Percentiles rank a stretch among this genome's conserved stretches.
Conservation (phyloP, 2,797 vertebrate genomes). For the Sciaenops ocellatus region DNA sequence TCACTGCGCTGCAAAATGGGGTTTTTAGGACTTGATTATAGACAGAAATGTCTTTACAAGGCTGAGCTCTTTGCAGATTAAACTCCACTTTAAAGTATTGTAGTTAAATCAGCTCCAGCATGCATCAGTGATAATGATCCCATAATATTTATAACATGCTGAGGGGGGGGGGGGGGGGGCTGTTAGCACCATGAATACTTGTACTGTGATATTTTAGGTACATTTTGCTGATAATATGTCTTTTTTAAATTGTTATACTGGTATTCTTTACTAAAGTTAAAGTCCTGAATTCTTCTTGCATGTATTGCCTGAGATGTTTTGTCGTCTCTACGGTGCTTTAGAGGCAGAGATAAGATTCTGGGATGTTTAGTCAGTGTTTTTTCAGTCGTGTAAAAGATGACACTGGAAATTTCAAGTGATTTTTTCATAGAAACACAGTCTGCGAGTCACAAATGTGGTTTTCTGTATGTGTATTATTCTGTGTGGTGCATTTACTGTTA, state of each 20-base stretch:
- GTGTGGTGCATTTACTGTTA: too few species aligned
- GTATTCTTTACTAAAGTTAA: not conserved
- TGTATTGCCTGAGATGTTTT: not conserved
- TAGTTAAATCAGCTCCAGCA: conserved; percentile 1
- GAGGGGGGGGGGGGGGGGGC: too few species aligned
- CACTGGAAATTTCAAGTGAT: not conserved
- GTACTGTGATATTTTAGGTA: not conserved
- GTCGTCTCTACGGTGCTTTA: not conserved
- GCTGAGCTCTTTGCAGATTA: conserved; percentile 8
- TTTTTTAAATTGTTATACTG: not conserved
- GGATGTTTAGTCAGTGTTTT: not conserved
- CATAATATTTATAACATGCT: conserved; percentile 7
- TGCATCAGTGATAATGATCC: conserved; percentile 1
- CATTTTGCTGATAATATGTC: not conserved
- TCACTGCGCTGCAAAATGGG: not conserved
- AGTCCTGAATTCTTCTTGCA: not conserved
- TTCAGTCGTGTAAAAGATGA: conserved; percentile 18
- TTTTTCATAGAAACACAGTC: not conserved
- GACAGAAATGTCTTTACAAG: conserved; percentile 10
- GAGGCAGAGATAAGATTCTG: not conserved
- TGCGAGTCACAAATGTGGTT: conserved; percentile 3
- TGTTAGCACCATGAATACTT: conserved; percentile 4
- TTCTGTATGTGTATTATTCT: not conserved
- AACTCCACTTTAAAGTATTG: conserved; percentile 3
- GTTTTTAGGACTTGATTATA: not conserved